Percentiles rank a stretch among this genome's conserved stretches.
Evolutionary conservation across 2,797 vertebrate genomes (phyloP).

Genomic region (Thripadectes ignobilis): DNA sequence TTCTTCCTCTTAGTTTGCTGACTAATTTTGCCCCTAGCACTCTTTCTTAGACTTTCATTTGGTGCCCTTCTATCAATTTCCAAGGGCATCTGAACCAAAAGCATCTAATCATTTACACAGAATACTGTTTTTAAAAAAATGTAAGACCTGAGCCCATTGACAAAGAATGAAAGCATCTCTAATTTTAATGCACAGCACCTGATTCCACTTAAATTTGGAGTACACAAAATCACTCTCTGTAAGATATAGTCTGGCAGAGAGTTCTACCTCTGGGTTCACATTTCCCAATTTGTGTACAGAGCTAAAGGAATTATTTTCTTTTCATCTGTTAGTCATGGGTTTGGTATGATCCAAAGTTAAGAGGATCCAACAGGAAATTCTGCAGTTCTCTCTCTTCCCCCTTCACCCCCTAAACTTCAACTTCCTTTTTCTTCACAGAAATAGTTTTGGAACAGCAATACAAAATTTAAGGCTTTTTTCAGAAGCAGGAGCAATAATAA

Average conservation of each 20-base stretch:
- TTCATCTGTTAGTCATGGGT: not conserved
- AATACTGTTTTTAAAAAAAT: not conserved
- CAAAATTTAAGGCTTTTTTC: not conserved
- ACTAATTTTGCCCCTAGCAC: not conserved
- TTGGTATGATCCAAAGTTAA: not conserved
- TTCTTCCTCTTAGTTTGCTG: not conserved
- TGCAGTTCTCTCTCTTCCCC: not conserved
- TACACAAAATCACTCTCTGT: not conserved
- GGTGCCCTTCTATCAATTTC: not conserved
- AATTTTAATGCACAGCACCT: not conserved
- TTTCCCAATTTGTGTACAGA: not conserved
- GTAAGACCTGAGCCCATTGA: not conserved
- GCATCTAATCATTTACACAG: not conserved
- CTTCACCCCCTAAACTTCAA: too few relatives aligned
- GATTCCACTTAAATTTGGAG: not conserved
- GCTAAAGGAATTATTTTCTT: not conserved
- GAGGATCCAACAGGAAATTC: conserved; percentile 6
- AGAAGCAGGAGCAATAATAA: not conserved
- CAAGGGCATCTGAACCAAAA: not conserved
- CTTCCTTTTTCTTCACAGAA: not conserved
- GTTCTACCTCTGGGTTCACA: not conserved
- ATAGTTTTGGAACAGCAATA: not conserved
- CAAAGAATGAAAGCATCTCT: not conserved
- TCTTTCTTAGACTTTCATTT: not conserved
- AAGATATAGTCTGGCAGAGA: not conserved